Evolutionary conservation across 1,140 invertebrate genomes (phyloP).

Genomic region (Conus ventricosus): DNA sequence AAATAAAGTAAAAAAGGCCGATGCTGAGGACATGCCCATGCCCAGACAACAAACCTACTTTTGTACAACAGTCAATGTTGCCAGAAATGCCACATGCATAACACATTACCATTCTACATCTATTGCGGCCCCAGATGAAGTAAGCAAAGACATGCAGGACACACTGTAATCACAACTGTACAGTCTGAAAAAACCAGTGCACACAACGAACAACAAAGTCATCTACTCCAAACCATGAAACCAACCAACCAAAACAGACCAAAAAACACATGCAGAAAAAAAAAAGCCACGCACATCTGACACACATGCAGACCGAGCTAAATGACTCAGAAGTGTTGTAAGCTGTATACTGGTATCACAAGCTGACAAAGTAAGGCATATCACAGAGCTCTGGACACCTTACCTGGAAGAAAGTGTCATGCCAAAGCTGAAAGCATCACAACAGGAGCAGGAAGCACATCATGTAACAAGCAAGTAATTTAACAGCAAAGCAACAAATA

Average conservation of each 20-base stretch:
- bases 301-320: background rate
- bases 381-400: background rate
- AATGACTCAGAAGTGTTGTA: background rate
- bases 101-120: too few species aligned
- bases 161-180: background rate
- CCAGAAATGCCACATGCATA: too few species aligned
- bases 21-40: too few species aligned
- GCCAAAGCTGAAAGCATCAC: too few species aligned
- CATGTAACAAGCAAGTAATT: too few species aligned
- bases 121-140: background rate
- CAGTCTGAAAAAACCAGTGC: background rate
- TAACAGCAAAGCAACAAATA: too few species aligned
- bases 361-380: background rate
- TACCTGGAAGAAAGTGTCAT: too few species aligned
- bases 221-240: background rate
- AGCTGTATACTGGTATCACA: background rate
- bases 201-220: background rate
- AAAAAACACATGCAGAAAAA: background rate
- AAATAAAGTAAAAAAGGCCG: background rate
- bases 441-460: too few species aligned
- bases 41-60: too few species aligned
- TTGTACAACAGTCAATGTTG: too few species aligned
- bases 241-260: background rate
- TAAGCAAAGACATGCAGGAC: background rate
- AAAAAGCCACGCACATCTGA: background rate